Evolutionary conservation across 1,140 invertebrate species (phyloP).

Genomic region (Frieseomelitta varia): DNA sequence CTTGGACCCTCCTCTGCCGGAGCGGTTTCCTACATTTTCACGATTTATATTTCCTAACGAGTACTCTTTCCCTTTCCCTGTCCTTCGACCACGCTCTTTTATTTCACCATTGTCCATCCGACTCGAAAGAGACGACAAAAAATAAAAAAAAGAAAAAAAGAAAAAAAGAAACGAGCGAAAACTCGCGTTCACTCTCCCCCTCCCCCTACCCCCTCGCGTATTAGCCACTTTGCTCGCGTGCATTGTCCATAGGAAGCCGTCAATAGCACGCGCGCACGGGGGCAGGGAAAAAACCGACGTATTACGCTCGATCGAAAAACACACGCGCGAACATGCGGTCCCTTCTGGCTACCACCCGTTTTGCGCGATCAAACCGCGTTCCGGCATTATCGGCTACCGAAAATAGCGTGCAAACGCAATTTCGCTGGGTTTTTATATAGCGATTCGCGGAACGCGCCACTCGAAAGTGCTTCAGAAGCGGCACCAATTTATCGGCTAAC

Average conservation of each 20-base stretch:
- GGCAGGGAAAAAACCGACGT: background rate
- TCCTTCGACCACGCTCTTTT: no score
- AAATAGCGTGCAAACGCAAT: conserved; percentile 44
- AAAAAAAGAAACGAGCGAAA: background rate
- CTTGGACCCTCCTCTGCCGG: background rate
- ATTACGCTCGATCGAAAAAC: conserved; percentile 6
- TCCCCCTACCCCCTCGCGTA: no score
- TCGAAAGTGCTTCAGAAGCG: conserved; percentile 42
- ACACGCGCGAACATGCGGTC: no score
- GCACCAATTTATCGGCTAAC: conserved; percentile 52
- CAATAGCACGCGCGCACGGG: background rate
- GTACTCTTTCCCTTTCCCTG: no score
- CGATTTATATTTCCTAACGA: conserved; percentile 26
- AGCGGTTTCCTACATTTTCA: background rate
- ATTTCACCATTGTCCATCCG: background rate
- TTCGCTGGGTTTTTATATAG: conserved; percentile 32
- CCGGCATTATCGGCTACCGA: conserved; percentile 52
- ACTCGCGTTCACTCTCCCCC: no score
- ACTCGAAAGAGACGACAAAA: background rate
- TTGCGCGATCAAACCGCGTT: conserved; percentile 23
- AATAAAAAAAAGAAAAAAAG: no score
- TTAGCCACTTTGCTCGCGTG: conserved; percentile 5
- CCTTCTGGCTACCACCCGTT: conserved; percentile 3
- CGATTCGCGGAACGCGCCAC: conserved; percentile 21
- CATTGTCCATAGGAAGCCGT: conserved; percentile 12